A percentile compares a stretch with the other conserved stretches of the same genome.
Evolutionary conservation across 2,888 invertebrate genomes (phyloP).

Genomic region (Cosmopolites sordidus): DNA sequence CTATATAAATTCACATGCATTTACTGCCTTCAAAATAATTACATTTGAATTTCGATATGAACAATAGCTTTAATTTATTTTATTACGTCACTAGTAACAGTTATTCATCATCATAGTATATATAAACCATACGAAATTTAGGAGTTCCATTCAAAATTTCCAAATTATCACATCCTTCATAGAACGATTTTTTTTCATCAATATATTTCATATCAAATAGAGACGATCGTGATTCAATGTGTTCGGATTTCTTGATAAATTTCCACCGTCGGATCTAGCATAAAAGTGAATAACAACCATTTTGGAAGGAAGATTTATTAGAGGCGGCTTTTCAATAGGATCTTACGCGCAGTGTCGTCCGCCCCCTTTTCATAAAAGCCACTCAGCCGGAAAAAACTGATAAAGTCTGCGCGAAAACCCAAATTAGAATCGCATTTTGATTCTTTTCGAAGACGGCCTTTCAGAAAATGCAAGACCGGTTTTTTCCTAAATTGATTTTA

Average conservation of each 20-base stretch:
- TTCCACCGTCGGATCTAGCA: slow-evolving; percentile 27
- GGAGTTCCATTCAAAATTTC: too few species aligned
- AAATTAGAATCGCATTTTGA: slow-evolving; percentile 33
- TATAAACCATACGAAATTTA: too few species aligned
- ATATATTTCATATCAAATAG: neutral
- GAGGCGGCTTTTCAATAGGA: slow-evolving; percentile 25
- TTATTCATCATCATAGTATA: too few species aligned
- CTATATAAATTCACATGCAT: too few species aligned
- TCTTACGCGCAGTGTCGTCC: slow-evolving; percentile 26
- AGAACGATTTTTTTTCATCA: too few species aligned
- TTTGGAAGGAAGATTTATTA: slow-evolving; percentile 32
- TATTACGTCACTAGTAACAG: too few species aligned
- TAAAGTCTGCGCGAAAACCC: slow-evolving; percentile 30
- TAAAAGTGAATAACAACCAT: slow-evolving; percentile 32
- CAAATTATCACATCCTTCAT: too few species aligned
- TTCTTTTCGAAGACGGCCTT: slow-evolving; percentile 24
- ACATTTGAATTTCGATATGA: too few species aligned
- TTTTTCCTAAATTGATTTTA: too few species aligned
- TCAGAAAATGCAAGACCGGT: neutral
- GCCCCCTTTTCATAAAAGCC: slow-evolving; percentile 33
- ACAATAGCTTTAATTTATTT: too few species aligned
- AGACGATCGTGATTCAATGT: slow-evolving; percentile 6
- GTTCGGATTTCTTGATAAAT: slow-evolving; percentile 30
- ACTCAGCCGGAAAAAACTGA: slow-evolving; percentile 38
- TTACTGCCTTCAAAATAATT: too few species aligned